A percentile compares a stretch with the other conserved stretches of the same genome.
Conservation (phyloP, 2,113 vertebrate genomes). For the Erythrolamprus reginae region DNA sequence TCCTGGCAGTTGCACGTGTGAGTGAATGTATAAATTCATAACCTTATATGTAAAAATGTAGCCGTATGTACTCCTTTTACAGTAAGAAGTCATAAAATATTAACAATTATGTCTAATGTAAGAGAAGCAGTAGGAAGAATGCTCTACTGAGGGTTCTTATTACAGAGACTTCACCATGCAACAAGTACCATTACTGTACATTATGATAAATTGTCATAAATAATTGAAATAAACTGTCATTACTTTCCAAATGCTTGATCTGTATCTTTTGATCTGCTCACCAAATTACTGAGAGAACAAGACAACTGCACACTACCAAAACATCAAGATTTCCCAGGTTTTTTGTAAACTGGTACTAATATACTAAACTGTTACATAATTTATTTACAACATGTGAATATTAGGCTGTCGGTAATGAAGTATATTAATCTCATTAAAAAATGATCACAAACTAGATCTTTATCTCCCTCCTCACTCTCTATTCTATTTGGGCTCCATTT, state of each 20-base stretch:
- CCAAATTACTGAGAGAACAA: slow-evolving; percentile 48
- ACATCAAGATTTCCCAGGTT: slow-evolving; percentile 44
- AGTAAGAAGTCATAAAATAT: slow-evolving; percentile 40
- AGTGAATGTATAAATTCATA: slow-evolving; percentile 32
- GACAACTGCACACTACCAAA: slow-evolving; percentile 32
- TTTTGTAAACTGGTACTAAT: slow-evolving; percentile 45
- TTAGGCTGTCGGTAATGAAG: slow-evolving; percentile 1
- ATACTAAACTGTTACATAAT: neutral
- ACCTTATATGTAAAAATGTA: slow-evolving; percentile 30
- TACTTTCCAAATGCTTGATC: slow-evolving; percentile 45
- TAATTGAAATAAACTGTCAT: slow-evolving; percentile 54
- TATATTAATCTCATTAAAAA: neutral
- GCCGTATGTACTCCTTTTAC: slow-evolving; percentile 41
- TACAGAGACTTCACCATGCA: slow-evolving; percentile 51
- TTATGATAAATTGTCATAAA: slow-evolving; percentile 60
- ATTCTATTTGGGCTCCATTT: neutral
- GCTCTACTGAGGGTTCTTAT: slow-evolving; percentile 54
- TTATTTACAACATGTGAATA: slow-evolving; percentile 31
- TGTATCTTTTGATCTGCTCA: slow-evolving; percentile 37
- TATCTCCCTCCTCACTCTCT: neutral
- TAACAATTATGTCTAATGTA: slow-evolving; percentile 16
- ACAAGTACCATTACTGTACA: slow-evolving; percentile 28
- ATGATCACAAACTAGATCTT: neutral
- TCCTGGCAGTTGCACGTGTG: slow-evolving; percentile 17
- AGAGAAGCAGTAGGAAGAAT: slow-evolving; percentile 40